These are phyloP conservation scores for Amphiduros pacificus DNA, from an alignment of 2,888 invertebrate species.

Conservation along the genomic window DNA sequence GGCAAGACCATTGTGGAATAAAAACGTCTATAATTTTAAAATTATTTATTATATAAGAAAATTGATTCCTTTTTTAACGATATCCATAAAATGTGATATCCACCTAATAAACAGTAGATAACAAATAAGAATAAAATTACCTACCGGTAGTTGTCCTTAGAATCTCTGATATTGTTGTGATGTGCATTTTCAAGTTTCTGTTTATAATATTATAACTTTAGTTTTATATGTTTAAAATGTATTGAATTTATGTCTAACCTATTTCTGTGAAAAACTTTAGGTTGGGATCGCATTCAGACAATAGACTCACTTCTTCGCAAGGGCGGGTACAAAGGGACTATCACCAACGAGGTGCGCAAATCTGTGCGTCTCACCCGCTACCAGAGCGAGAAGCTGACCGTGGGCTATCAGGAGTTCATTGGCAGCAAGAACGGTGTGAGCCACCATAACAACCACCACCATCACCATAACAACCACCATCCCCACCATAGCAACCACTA, in stretches of 20 bases:
- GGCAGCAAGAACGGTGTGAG: conserved; percentile 12
- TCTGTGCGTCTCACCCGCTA: conserved; percentile 93
- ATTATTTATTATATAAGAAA: too few relatives aligned
- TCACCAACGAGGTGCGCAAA: conserved; percentile 66
- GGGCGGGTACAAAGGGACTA: conserved; percentile 86
- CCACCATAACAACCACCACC: conserved; percentile 3
- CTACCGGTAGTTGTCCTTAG: too few relatives aligned
- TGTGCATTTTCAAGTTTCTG: too few relatives aligned
- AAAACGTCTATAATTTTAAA: too few relatives aligned
- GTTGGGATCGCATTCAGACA: conserved; percentile 98
- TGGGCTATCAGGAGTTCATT: conserved; percentile 54
- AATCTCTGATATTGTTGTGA: too few relatives aligned
- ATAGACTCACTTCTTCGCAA: conserved; percentile 96
- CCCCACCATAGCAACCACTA: conserved; percentile 8
- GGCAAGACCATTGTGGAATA: too few relatives aligned
- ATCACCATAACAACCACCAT: not conserved
- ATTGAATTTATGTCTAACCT: not conserved
- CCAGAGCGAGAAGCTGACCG: conserved; percentile 88
- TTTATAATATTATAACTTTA: too few relatives aligned
- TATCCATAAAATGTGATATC: too few relatives aligned
- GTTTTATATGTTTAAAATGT: too few relatives aligned
- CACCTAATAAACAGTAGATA: too few relatives aligned
- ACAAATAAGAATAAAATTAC: too few relatives aligned
- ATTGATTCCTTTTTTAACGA: too few relatives aligned
- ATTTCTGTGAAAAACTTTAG: conserved; percentile 62